Conservation (phyloP, 2,797 vertebrate genomes). For the Urocyon cinereoargenteus region DNA sequence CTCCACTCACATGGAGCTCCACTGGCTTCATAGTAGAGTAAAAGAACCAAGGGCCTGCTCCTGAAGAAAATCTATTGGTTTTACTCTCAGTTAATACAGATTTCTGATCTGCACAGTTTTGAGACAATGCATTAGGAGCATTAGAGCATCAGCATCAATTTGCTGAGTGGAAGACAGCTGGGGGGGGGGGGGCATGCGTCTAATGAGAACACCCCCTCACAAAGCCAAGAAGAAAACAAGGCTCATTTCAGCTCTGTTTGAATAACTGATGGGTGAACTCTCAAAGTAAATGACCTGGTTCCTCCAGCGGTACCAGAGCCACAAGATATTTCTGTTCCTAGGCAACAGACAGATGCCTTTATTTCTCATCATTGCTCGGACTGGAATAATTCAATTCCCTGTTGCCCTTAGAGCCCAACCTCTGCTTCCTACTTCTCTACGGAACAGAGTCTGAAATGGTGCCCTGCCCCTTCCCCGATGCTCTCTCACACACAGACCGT, state of each 20-base stretch:
- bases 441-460: conserved; percentile 20
- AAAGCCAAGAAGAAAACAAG: background rate
- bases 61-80: background rate
- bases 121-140: background rate
- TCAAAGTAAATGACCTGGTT: conserved; percentile 69
- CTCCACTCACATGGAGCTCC: background rate
- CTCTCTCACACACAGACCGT: background rate
- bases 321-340: conserved; percentile 73
- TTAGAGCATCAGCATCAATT: background rate
- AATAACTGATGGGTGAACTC: conserved; percentile 39
- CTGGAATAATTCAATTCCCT: conserved; percentile 49
- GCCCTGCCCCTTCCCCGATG: background rate
- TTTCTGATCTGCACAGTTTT: background rate
- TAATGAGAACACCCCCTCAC: background rate
- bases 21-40: background rate
- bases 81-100: background rate
- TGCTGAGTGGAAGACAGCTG: conserved; percentile 28
- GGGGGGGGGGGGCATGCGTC: background rate
- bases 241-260: conserved; percentile 46
- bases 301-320: conserved; percentile 36
- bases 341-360: conserved; percentile 73
- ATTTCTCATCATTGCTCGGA: conserved; percentile 30
- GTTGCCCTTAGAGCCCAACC: conserved; percentile 48
- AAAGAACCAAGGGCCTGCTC: background rate
- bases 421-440: conserved; percentile 42